A percentile compares a stretch with the other conserved stretches of the same genome.
Conservation (phyloP, 64 coral and sea anemone genomes). For the Acropora yongei region DNA sequence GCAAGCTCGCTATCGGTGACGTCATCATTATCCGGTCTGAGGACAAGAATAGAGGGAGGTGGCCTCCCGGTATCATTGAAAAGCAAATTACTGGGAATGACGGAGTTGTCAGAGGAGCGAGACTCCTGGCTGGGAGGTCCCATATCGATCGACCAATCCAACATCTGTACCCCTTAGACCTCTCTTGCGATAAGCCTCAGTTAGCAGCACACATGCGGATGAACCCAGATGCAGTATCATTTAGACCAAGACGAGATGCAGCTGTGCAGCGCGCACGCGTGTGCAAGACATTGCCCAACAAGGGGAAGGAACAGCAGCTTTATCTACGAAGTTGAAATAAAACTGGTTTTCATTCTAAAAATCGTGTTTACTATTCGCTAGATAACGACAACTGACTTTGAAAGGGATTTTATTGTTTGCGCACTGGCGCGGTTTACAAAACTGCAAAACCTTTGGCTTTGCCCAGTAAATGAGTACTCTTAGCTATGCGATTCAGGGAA, state of each 20-base stretch:
- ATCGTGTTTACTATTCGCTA: too few species aligned
- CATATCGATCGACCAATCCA: not conserved
- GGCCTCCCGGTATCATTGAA: not conserved
- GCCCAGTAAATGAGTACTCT: too few species aligned
- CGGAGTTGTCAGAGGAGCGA: not conserved
- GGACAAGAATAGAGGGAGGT: not conserved
- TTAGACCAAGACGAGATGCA: not conserved
- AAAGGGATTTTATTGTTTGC: too few species aligned
- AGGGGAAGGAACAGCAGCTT: not conserved
- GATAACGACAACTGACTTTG: too few species aligned
- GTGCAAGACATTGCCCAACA: slow-evolving; percentile 1
- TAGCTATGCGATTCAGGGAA: too few species aligned
- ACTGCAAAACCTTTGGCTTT: too few species aligned
- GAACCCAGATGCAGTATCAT: not conserved
- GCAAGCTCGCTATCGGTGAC: not conserved
- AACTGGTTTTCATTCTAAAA: too few species aligned
- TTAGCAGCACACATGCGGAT: not conserved
- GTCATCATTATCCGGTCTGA: not conserved
- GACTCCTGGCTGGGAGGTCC: not conserved
- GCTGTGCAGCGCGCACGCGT: not conserved
- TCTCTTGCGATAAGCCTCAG: not conserved
- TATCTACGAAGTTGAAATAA: too few species aligned
- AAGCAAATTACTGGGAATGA: not conserved
- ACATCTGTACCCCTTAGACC: not conserved
- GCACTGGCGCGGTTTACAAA: too few species aligned